Evolutionary conservation across 1,140 invertebrate genomes (phyloP).

Genomic region (Drosophila serrata): DNA sequence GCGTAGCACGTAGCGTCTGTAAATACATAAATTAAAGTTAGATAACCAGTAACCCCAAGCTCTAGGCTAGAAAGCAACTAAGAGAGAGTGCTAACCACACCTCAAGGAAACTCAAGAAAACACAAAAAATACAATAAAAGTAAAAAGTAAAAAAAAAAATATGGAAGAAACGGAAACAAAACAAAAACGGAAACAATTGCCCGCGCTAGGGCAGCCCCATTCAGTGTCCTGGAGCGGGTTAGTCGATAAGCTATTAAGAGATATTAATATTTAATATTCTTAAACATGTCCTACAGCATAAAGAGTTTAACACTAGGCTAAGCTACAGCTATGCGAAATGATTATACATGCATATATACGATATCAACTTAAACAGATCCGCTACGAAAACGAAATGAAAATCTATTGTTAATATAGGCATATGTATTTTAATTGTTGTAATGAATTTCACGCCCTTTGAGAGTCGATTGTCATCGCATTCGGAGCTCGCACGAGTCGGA

Average conservation of each 20-base stretch:
- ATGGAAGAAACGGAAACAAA: constrained; percentile 26
- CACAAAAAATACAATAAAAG: constrained; percentile 8
- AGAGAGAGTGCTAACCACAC: constrained; percentile 32
- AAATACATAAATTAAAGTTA: constrained; percentile 42
- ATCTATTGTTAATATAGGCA: constrained; percentile 56
- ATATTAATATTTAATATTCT: constrained; percentile 84
- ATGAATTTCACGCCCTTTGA: constrained; percentile 52
- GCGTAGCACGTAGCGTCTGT: constrained; percentile 35
- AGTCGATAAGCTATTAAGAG: constrained; percentile 58
- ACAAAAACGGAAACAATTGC: constrained; percentile 15
- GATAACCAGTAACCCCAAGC: constrained; percentile 26
- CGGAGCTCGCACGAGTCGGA: background rate
- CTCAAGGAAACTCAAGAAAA: constrained; percentile 42
- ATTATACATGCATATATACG: constrained; percentile 29
- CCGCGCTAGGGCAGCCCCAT: constrained; percentile 28
- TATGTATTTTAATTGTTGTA: constrained; percentile 62
- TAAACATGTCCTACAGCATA: constrained; percentile 78
- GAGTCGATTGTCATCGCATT: constrained; percentile 8
- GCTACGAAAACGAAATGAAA: constrained; percentile 45
- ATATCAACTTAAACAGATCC: constrained; percentile 41
- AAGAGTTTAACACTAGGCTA: constrained; percentile 67
- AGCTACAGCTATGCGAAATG: constrained; percentile 51
- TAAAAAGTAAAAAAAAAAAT: constrained; percentile 10
- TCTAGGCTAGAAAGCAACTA: constrained; percentile 33
- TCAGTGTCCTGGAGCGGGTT: constrained; percentile 21